Evolutionary conservation across 2,888 invertebrate species (phyloP), one percentile per base, ranked within the genome.

Genomic region (Polyploca ridens): DNA sequence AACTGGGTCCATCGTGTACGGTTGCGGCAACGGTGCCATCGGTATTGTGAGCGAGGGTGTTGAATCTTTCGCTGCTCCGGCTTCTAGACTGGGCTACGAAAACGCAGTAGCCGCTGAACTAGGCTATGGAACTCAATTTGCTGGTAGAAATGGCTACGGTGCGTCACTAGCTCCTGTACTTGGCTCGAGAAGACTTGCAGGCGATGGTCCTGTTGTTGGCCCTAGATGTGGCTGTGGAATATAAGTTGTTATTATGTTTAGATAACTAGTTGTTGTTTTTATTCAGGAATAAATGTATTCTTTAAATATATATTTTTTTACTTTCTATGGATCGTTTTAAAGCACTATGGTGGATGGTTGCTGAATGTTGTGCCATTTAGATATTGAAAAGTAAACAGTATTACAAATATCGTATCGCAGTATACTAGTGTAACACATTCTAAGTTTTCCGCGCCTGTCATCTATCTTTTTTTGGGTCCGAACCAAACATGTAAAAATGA

Each of bases 181-280:
- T 70, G 77, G 86, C 60, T 35, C 63, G 62, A 69, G 66, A 62
- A 64, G 69, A 63, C 69, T 63, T 70, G 77, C 86, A 16, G 88
- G 88, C 33, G 67, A 67, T 35, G 78, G 87, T 14, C 79, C 79
- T 41, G 85, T 87, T 65, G 76, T 74, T 63, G 89, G 89, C 49
- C 65, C 76, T 5, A 80, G 81, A 3, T 78, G 82, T 65, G 73
- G 74, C 6, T 66, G 66, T n/a, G 63, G 62, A 5, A 19, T 54
- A 3, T 54, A 54, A 54, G 2, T 49, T 10, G 3, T 19, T 19
- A 19, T 14, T 6, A 5, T 46, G 5, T 16, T 19, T 10, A 19
- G 27, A 27, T 27, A 27, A 1, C 27, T 49, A 19, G 33, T 33
- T 13, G n/a, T 58, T 58, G 58, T 33, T 58, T 58, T 58, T 58